A percentile compares a stretch with the other conserved stretches of the same genome.
Conservation (phyloP, 2,113 vertebrate genomes). For the Gallinago jamesoni region DNA sequence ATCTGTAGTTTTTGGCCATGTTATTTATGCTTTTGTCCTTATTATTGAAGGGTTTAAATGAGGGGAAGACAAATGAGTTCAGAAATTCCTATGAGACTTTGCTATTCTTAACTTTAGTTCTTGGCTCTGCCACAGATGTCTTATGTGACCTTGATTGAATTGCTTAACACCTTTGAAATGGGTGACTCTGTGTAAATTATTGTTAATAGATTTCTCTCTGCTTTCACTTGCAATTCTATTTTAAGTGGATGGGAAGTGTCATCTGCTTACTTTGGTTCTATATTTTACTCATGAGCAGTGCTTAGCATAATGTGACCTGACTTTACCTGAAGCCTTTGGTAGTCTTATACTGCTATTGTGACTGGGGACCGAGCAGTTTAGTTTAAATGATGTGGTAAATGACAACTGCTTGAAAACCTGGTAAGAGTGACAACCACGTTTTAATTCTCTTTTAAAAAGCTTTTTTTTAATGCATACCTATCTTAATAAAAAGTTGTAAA, state of each 20-base stretch:
- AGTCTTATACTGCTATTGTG: background rate
- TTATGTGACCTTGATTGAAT: background rate
- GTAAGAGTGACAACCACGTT: background rate
- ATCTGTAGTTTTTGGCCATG: background rate
- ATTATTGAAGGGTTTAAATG: background rate
- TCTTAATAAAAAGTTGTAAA: background rate
- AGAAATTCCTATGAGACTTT: background rate
- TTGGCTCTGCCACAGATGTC: background rate
- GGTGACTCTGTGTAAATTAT: background rate
- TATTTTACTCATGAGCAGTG: background rate
- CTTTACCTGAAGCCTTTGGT: background rate
- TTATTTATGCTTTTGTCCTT: background rate
- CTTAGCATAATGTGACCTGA: background rate
- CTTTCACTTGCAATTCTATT: background rate
- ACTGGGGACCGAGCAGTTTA: background rate
- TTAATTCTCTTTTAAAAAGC: background rate
- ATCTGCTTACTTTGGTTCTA: background rate
- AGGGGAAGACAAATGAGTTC: background rate
- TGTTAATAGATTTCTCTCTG: background rate
- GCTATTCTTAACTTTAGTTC: background rate
- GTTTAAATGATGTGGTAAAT: background rate
- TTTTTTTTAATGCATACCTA: background rate
- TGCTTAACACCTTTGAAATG: background rate
- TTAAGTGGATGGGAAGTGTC: background rate
- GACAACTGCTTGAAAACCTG: background rate